Conservation (phyloP, 2,797 vertebrate species). For the Syngnathus acus region DNA sequence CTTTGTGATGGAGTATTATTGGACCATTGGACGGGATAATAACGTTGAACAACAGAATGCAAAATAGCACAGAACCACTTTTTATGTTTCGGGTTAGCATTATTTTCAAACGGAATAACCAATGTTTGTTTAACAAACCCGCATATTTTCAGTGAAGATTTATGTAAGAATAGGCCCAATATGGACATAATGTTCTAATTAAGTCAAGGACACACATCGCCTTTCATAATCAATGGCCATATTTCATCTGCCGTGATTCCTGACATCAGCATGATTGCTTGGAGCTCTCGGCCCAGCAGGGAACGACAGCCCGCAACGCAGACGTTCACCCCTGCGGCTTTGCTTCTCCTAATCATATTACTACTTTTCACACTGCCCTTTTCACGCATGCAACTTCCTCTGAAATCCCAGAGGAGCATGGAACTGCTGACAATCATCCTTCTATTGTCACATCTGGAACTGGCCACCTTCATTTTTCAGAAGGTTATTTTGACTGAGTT, state of each 20-base stretch:
- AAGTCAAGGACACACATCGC: constrained; percentile 6
- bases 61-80: background rate
- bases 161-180: background rate
- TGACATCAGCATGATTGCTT: constrained; percentile 7
- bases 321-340: constrained; percentile 1
- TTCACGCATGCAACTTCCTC: constrained; percentile 1
- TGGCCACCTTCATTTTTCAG: background rate
- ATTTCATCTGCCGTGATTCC: constrained; percentile 8
- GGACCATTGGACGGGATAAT: background rate
- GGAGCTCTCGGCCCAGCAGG: background rate
- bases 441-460: background rate
- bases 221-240: constrained; percentile 8
- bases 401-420: background rate
- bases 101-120: background rate
- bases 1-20: background rate
- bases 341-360: constrained; percentile 1
- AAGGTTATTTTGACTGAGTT: background rate
- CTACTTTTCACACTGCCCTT: constrained; percentile 5
- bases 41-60: background rate
- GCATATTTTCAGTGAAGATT: background rate
- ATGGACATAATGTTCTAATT: constrained; percentile 2
- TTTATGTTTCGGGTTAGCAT: background rate
- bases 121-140: background rate
- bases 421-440: background rate
- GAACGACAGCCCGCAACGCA: background rate